These are phyloP conservation scores for Sciaenops ocellatus DNA, from an alignment of 2,797 vertebrate genomes.

Conservation along the genomic window DNA sequence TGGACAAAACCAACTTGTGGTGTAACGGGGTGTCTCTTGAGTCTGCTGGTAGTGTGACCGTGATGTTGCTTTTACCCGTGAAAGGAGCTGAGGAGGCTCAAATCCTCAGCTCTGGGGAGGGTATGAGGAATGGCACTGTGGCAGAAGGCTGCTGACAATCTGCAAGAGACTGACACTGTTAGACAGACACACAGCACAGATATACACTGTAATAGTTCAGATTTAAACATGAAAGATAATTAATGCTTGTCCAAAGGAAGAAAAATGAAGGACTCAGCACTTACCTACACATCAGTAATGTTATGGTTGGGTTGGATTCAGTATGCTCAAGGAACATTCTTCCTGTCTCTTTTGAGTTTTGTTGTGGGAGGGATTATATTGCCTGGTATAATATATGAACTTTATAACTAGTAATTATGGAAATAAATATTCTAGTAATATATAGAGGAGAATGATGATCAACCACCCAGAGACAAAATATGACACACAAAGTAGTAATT, in stretches of 20 bases:
- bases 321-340: neutral
- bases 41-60: slow-evolving; percentile 1
- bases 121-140: slow-evolving; percentile 87
- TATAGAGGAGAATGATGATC: neutral
- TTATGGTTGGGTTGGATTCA: slow-evolving; percentile 11
- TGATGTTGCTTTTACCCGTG: slow-evolving; percentile 83
- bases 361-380: neutral
- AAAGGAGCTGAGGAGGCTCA: slow-evolving; percentile 78
- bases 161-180: slow-evolving; percentile 95
- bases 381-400: neutral
- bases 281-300: slow-evolving; percentile 43
- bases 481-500: slow-evolving; percentile 57
- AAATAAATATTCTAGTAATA: neutral
- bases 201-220: slow-evolving; percentile 73
- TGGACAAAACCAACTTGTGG: neutral
- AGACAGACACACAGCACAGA: slow-evolving; percentile 85
- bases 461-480: slow-evolving; percentile 41
- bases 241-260: slow-evolving; percentile 52
- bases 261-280: slow-evolving; percentile 6
- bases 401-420: neutral
- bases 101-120: slow-evolving; percentile 90
- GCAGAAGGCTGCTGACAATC: slow-evolving; percentile 98
- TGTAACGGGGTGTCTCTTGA: neutral
- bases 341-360: neutral
- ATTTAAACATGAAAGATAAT: slow-evolving; percentile 31